Conservation (phyloP, 2,797 vertebrate genomes). For the Tragopan temminckii region DNA sequence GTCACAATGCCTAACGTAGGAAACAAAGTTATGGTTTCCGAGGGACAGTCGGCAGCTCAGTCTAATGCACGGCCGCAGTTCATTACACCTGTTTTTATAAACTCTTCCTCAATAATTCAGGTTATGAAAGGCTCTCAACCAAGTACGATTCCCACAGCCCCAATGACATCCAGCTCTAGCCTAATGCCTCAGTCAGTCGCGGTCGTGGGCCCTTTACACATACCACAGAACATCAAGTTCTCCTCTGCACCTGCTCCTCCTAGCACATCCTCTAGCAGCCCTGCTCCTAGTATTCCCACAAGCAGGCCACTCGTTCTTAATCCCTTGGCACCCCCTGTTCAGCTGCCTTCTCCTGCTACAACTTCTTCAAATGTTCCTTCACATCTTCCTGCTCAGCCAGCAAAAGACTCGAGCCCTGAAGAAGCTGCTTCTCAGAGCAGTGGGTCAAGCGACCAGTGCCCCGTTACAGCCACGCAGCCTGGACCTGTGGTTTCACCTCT, state of each 20-base stretch:
- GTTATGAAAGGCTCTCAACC: constrained; percentile 88
- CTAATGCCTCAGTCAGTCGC: constrained; percentile 91
- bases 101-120: constrained; percentile 92
- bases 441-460: constrained; percentile 67
- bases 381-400: constrained; percentile 75
- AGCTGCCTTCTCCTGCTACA: constrained; percentile 78
- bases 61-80: constrained; percentile 88
- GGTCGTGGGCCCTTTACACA: constrained; percentile 91
- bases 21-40: constrained; percentile 88
- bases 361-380: constrained; percentile 72
- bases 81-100: constrained; percentile 94
- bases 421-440: constrained; percentile 76
- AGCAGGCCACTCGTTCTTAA: constrained; percentile 83
- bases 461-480: constrained; percentile 82
- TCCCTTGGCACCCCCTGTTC: constrained; percentile 82
- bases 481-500: constrained; percentile 84
- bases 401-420: constrained; percentile 83
- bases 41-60: constrained; percentile 84
- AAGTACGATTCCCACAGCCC: constrained; percentile 84
- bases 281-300: constrained; percentile 76
- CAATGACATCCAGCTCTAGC: constrained; percentile 88
- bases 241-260: constrained; percentile 83
- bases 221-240: constrained; percentile 92
- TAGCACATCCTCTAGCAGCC: constrained; percentile 77
- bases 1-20: constrained; percentile 89